Conservation (phyloP, 2,113 vertebrate species). For the Sinocyclocheilus maitianheensis region DNA sequence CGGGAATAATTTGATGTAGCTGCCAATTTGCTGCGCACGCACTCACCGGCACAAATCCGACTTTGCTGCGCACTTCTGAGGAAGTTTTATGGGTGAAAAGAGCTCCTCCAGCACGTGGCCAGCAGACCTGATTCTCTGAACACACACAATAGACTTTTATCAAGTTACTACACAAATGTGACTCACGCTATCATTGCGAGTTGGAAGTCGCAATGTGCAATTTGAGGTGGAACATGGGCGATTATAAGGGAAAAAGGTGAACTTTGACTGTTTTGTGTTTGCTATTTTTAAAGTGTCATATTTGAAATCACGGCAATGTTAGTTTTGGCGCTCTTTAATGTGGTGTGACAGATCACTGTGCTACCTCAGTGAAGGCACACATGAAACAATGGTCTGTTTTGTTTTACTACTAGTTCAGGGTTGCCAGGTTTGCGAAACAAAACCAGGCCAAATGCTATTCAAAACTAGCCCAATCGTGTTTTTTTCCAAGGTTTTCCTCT, state of each 20-base stretch:
- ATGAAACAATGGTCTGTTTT: background rate
- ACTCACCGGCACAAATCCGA: conserved; percentile 66
- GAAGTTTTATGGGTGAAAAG: conserved; percentile 49
- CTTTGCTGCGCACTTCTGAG: conserved; percentile 55
- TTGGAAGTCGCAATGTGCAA: background rate
- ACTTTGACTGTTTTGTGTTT: background rate
- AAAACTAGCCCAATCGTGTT: too few species aligned
- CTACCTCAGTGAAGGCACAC: background rate
- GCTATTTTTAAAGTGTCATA: background rate
- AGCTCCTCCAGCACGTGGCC: conserved; percentile 22
- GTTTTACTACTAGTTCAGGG: background rate
- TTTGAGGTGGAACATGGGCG: background rate
- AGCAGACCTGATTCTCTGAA: conserved; percentile 27
- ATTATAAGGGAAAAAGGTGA: background rate
- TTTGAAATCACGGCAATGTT: background rate
- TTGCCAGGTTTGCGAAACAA: too few species aligned
- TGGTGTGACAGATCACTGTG: background rate
- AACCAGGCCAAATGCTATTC: too few species aligned
- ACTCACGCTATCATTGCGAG: background rate
- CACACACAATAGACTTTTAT: conserved; percentile 4
- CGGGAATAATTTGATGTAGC: conserved; percentile 81
- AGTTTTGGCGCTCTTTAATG: background rate
- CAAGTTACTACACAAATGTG: background rate
- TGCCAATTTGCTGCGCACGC: conserved; percentile 79
- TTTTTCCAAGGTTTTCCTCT: too few species aligned